These are phyloP conservation scores for Onychorhynchus coronatus DNA, from an alignment of 2,113 vertebrate genomes.

Conservation along the genomic window DNA sequence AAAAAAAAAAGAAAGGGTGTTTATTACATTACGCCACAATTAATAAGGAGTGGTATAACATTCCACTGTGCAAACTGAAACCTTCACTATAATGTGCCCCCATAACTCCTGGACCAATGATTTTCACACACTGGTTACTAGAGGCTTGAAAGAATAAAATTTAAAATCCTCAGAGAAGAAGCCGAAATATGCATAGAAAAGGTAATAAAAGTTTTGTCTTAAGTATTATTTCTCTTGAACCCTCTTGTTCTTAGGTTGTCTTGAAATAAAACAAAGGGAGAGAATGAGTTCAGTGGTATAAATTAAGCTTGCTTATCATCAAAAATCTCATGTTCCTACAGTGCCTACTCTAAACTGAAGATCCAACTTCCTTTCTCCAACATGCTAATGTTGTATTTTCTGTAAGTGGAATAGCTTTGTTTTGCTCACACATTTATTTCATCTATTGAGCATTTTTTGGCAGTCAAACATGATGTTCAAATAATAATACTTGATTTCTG, in stretches of 20 bases:
- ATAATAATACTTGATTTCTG: not conserved
- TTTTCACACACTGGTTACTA: not conserved
- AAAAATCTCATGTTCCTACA: not conserved
- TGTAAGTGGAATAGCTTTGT: not conserved
- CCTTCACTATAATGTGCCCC: not conserved
- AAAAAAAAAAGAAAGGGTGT: fast-evolving
- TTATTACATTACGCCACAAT: not conserved
- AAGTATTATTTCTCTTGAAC: not conserved
- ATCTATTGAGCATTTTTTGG: not conserved
- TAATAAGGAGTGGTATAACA: not conserved
- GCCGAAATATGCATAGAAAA: not conserved
- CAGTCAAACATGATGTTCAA: not conserved
- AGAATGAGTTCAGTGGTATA: not conserved
- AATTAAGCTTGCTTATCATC: not conserved
- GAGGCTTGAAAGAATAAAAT: not conserved
- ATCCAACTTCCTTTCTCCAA: not conserved
- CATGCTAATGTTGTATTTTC: not conserved
- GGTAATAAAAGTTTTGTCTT: not conserved
- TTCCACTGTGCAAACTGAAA: not conserved
- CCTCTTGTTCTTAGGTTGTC: not conserved
- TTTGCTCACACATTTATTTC: not conserved
- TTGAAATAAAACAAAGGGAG: not conserved
- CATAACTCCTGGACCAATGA: not conserved
- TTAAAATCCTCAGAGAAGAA: not conserved
- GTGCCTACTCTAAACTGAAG: not conserved